Evolutionary conservation across 2,797 vertebrate species (phyloP).

Genomic region (Smutsia temminckii): DNA sequence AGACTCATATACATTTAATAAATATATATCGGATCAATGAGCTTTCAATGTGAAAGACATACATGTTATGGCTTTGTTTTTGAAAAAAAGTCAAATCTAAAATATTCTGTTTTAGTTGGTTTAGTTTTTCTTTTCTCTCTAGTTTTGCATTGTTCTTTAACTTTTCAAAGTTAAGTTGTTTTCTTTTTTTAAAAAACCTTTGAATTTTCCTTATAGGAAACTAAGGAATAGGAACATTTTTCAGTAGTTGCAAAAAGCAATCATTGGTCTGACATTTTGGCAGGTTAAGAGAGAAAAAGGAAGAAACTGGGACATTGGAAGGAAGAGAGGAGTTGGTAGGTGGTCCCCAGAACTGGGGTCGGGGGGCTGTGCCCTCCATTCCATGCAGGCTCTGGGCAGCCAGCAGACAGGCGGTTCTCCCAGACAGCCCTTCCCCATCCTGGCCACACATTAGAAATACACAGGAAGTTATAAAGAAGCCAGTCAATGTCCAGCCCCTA

Average conservation of each 20-base stretch:
- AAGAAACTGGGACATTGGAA: not conserved
- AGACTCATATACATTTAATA: not conserved
- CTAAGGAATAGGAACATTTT: not conserved
- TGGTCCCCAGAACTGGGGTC: not conserved
- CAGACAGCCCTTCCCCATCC: not conserved
- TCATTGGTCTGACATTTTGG: not conserved
- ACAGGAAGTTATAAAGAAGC: not conserved
- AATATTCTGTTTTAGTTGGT: not conserved
- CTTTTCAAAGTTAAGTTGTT: no score
- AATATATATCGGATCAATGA: not conserved
- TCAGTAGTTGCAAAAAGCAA: not conserved
- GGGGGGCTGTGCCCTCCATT: accelerated
- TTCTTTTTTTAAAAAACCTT: no score
- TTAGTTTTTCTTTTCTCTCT: not conserved
- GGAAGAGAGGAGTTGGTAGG: no score
- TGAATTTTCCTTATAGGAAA: no score
- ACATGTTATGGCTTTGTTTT: not conserved
- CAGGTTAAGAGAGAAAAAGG: not conserved
- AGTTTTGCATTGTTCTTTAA: not conserved
- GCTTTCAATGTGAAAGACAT: not conserved
- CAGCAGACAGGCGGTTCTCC: not conserved
- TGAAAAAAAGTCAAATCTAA: not conserved
- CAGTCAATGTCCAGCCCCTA: no score
- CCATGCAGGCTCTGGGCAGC: not conserved
- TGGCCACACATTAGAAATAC: not conserved